These are phyloP conservation scores for Corythornis vintsioides DNA, from an alignment of 2,113 vertebrate genomes.

Conservation along the genomic window DNA sequence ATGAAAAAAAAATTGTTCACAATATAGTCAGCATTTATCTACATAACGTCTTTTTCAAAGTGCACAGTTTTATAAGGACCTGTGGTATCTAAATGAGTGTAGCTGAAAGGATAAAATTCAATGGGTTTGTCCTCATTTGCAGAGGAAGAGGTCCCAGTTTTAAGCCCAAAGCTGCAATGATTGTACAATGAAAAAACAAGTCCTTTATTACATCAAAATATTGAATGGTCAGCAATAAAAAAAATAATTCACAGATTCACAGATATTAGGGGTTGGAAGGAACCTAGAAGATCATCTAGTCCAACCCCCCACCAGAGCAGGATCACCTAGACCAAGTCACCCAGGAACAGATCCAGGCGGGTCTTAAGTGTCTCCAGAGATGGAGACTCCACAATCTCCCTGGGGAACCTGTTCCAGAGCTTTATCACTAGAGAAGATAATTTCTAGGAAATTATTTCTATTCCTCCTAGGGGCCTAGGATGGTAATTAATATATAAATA, in stretches of 20 bases:
- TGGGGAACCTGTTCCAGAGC: too few relatives aligned
- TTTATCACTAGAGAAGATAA: not conserved
- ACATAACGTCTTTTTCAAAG: not conserved
- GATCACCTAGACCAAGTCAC: too few relatives aligned
- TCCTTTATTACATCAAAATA: not conserved
- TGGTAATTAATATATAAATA: not conserved
- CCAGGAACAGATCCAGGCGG: too few relatives aligned
- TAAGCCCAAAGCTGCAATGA: not conserved
- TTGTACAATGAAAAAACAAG: not conserved
- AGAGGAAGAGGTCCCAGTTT: not conserved
- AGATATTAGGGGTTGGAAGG: too few relatives aligned
- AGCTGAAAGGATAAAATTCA: not conserved
- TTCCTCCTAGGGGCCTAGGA: not conserved
- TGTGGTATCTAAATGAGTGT: not conserved
- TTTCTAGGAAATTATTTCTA: not conserved
- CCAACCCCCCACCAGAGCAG: too few relatives aligned
- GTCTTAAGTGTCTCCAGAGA: too few relatives aligned
- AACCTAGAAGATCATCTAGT: too few relatives aligned
- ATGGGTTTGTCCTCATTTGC: not conserved
- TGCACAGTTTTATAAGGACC: not conserved
- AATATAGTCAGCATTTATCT: not conserved
- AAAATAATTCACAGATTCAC: too few relatives aligned
- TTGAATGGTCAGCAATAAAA: fast-evolving
- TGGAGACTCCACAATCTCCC: too few relatives aligned
- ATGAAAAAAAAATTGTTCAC: not conserved